These are phyloP conservation scores for Bujurquina vittata DNA, from an alignment of 2,113 vertebrate genomes.

Conservation along the genomic window DNA sequence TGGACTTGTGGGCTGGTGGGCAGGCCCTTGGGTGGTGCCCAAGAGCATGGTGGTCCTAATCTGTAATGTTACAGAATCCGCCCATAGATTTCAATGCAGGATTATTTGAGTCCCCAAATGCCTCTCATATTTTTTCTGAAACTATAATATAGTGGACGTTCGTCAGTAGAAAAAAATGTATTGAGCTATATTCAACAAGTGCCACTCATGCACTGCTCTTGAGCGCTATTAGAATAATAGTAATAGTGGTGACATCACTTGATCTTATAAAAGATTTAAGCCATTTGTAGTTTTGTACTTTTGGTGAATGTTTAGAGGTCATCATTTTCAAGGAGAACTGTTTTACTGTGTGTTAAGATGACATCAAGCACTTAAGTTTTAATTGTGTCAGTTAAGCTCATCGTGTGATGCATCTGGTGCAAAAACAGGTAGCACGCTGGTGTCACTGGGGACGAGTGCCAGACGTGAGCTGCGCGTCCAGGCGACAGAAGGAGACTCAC, in stretches of 20 bases:
- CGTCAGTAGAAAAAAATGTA: not conserved
- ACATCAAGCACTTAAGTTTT: not conserved
- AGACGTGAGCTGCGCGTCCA: not conserved
- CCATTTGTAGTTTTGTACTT: not conserved
- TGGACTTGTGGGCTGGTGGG: no score
- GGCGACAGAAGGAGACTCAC: conserved; percentile 6
- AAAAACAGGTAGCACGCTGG: conserved; percentile 1
- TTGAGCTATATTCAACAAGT: not conserved
- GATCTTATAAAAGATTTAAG: not conserved
- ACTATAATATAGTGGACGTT: not conserved
- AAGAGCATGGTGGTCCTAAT: no score
- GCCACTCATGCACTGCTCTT: not conserved
- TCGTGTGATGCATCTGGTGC: not conserved
- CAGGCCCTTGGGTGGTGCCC: no score
- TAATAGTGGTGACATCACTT: not conserved
- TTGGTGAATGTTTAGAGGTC: not conserved
- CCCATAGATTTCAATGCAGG: no score
- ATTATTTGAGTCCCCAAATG: not conserved
- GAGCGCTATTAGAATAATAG: not conserved
- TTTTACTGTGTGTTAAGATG: no score
- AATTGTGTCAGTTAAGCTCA: not conserved
- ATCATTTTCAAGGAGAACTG: not conserved
- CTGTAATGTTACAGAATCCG: no score
- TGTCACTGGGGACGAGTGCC: not conserved
- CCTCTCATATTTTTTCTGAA: not conserved